These are phyloP conservation scores for Cepaea hortensis DNA, from an alignment of 2,888 invertebrate genomes.

Conservation along the genomic window DNA sequence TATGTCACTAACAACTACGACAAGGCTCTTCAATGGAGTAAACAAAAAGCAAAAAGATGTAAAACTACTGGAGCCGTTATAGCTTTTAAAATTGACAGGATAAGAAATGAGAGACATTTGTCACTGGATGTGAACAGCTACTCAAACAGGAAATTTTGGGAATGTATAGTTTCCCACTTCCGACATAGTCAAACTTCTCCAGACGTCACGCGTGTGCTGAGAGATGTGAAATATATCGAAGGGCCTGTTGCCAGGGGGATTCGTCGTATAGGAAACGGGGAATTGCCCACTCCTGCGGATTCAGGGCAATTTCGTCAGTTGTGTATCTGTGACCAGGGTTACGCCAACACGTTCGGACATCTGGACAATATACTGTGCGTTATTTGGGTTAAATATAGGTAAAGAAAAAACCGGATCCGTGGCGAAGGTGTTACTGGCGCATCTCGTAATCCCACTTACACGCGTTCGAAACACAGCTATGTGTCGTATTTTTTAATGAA, in stretches of 20 bases:
- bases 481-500: too few species aligned
- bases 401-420: too few species aligned
- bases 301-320: too few species aligned
- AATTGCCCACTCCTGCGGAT: too few species aligned
- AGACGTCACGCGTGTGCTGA: neutral
- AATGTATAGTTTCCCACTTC: slow-evolving; percentile 3
- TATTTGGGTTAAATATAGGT: too few species aligned
- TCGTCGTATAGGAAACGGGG: too few species aligned
- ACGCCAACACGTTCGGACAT: too few species aligned
- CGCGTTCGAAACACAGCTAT: too few species aligned
- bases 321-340: too few species aligned
- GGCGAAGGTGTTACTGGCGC: too few species aligned
- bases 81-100: neutral
- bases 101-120: neutral
- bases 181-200: neutral
- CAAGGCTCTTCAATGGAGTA: neutral
- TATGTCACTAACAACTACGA: neutral
- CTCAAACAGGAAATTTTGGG: neutral
- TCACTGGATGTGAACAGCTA: neutral
- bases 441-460: too few species aligned
- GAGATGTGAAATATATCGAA: slow-evolving; percentile 1
- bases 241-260: neutral
- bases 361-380: too few species aligned
- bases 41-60: neutral
- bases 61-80: neutral